Percentiles rank a stretch among this genome's conserved stretches.
phyloP scores from a whole-genome alignment of 2,888 invertebrate genomes.

The Ormyrus rosae region DNA sequence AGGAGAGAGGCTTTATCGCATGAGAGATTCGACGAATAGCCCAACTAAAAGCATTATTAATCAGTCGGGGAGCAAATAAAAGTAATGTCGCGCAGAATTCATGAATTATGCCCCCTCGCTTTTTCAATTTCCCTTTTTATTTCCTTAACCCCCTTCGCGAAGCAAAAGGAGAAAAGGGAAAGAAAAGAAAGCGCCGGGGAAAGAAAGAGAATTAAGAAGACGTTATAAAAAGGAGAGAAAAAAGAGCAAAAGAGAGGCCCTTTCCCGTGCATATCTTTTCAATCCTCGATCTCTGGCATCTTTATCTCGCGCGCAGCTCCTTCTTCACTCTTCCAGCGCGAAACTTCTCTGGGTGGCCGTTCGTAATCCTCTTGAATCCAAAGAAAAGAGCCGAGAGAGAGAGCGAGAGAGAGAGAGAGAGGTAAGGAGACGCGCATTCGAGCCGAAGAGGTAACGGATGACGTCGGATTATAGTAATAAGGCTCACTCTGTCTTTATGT shows the following conservation, averaged over 20 bases:
- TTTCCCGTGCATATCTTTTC: slow-evolving; percentile 34
- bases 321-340: slow-evolving; percentile 9
- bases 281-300: slow-evolving; percentile 39
- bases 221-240: neutral
- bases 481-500: slow-evolving; percentile 47
- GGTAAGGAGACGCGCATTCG: slow-evolving; percentile 24
- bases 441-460: slow-evolving; percentile 52
- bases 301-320: slow-evolving; percentile 21
- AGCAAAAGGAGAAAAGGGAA: neutral
- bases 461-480: slow-evolving; percentile 57
- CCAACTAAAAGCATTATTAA: slow-evolving; percentile 37
- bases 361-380: slow-evolving; percentile 48
- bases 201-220: neutral
- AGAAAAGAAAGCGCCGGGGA: neutral
- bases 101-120: slow-evolving; percentile 27
- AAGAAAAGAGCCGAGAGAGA: slow-evolving; percentile 33
- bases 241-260: slow-evolving; percentile 3
- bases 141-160: neutral
- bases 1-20: slow-evolving; percentile 11
- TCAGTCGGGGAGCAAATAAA: slow-evolving; percentile 31
- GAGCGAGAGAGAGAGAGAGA: slow-evolving; percentile 18
- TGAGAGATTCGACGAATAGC: slow-evolving; percentile 6
- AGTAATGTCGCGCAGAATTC: slow-evolving; percentile 18
- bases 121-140: slow-evolving; percentile 23
- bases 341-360: slow-evolving; percentile 49